Conservation (phyloP, 2,113 vertebrate species). For the Marcusenius ussheri region DNA sequence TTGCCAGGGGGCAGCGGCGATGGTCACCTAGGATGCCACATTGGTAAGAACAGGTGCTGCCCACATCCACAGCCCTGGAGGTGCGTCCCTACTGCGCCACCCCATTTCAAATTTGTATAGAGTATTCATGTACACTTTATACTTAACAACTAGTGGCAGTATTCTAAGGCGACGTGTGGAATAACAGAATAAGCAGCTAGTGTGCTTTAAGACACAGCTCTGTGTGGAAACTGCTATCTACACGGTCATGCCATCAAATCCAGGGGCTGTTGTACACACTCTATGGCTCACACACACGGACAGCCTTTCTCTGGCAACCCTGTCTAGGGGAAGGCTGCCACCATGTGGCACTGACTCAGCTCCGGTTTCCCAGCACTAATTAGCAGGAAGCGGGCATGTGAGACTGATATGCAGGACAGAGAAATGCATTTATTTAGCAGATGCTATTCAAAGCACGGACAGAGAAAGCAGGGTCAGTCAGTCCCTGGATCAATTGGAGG, state of each 20-base stretch:
- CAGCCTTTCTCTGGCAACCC: background rate
- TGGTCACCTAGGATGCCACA: background rate
- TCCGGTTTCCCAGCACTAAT: conserved; percentile 98
- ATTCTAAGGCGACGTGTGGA: background rate
- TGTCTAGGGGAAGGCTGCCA: conserved; percentile 87
- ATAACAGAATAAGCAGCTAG: background rate
- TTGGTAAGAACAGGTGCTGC: background rate
- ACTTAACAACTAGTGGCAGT: background rate
- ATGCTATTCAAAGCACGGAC: background rate
- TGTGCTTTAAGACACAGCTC: background rate
- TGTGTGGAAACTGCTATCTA: background rate
- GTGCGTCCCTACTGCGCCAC: background rate
- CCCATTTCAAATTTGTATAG: background rate
- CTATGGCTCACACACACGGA: background rate
- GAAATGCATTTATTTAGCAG: background rate
- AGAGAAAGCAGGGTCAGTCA: background rate
- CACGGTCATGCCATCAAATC: background rate
- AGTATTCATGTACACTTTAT: background rate
- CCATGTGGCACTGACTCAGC: conserved; percentile 92
- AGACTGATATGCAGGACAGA: background rate
- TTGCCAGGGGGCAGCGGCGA: background rate
- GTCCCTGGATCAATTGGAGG: background rate
- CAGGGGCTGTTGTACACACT: background rate
- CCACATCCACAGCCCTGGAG: background rate
- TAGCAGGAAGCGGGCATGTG: conserved; percentile 59